Conservation (phyloP, 1,140 invertebrate genomes). For the Teleopsis dalmanni region DNA sequence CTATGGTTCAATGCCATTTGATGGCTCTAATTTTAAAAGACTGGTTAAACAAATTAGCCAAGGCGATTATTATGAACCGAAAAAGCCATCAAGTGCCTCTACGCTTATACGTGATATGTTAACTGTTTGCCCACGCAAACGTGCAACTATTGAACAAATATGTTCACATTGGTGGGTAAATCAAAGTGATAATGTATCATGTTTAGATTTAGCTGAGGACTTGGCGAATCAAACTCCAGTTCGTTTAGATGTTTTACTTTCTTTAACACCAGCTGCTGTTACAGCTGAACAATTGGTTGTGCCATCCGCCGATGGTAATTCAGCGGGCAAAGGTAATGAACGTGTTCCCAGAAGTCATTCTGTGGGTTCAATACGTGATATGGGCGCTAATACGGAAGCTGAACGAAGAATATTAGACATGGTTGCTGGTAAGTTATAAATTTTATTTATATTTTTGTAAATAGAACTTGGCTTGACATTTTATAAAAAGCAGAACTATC, state of each 20-base stretch:
- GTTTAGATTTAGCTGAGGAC: slow-evolving; percentile 79
- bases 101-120: slow-evolving; percentile 90
- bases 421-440: slow-evolving; percentile 53
- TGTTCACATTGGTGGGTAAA: slow-evolving; percentile 94
- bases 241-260: slow-evolving; percentile 77
- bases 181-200: slow-evolving; percentile 72
- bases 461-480: too few relatives aligned
- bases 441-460: too few relatives aligned
- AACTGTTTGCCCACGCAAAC: slow-evolving; percentile 78
- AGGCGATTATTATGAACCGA: slow-evolving; percentile 95
- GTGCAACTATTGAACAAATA: slow-evolving; percentile 90
- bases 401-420: slow-evolving; percentile 61
- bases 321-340: slow-evolving; percentile 28
- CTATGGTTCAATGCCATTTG: slow-evolving; percentile 99
- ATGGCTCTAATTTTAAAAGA: slow-evolving; percentile 95
- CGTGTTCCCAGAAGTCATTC: slow-evolving; percentile 52
- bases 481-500: too few relatives aligned
- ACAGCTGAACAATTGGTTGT: slow-evolving; percentile 61
- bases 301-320: slow-evolving; percentile 34
- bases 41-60: slow-evolving; percentile 95
- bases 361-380: slow-evolving; percentile 58
- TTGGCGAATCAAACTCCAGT: slow-evolving; percentile 85
- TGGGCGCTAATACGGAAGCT: slow-evolving; percentile 49
- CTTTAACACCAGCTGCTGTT: slow-evolving; percentile 64
- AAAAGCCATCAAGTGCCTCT: slow-evolving; percentile 90